Evolutionary conservation across 2,113 vertebrate genomes (phyloP).

Genomic region (Heterotilapia buettikoferi): DNA sequence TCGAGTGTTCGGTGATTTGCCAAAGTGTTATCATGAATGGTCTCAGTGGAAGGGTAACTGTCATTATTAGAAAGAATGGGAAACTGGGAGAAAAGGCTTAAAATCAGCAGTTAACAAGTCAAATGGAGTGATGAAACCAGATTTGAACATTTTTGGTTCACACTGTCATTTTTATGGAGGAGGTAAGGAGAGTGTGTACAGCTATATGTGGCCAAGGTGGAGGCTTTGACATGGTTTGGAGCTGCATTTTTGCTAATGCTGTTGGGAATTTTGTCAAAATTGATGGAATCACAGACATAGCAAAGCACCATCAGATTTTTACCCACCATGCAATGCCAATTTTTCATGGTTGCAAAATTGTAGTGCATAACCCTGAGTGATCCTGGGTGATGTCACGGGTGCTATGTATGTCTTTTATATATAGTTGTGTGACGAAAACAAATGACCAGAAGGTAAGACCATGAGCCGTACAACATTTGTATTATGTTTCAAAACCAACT

Average conservation of each 20-base stretch:
- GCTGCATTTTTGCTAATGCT: not conserved
- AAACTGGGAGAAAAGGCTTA: not conserved
- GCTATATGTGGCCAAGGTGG: not conserved
- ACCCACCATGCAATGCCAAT: not conserved
- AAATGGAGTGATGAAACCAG: not conserved
- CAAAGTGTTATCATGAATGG: not conserved
- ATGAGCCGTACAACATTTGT: not conserved
- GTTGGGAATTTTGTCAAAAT: not conserved
- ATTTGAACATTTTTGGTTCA: not conserved
- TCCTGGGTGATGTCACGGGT: not conserved
- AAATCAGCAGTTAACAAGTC: not conserved
- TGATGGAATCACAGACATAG: not conserved
- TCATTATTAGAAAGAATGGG: not conserved
- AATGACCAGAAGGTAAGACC: not conserved
- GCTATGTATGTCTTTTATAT: not conserved
- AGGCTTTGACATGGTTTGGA: not conserved
- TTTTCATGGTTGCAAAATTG: not conserved
- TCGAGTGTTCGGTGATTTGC: not conserved
- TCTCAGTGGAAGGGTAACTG: not conserved
- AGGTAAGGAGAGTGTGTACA: not conserved
- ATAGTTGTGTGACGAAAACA: not conserved
- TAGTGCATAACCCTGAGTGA: not conserved
- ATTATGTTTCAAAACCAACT: not conserved
- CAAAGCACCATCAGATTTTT: not conserved
- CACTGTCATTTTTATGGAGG: not conserved